Evolutionary conservation across 2,113 vertebrate genomes (phyloP).

Genomic region (Neotragus moschatus): DNA sequence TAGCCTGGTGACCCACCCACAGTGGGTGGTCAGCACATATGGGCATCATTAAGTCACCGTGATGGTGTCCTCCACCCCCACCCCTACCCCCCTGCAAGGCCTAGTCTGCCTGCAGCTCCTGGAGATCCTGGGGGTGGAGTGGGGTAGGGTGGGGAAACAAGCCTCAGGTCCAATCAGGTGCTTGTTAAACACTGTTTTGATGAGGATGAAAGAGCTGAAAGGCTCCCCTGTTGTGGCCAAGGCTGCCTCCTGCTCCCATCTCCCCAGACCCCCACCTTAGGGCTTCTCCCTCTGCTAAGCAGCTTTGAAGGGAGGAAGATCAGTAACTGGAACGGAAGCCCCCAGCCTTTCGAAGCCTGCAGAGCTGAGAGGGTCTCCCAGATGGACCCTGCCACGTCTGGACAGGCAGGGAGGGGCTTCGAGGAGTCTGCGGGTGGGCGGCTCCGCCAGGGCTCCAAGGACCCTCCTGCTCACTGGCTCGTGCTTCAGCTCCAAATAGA

Average conservation of each 20-base stretch:
- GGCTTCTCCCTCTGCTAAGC: slow-evolving; percentile 59
- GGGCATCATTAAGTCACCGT: not conserved
- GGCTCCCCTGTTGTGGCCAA: slow-evolving; percentile 26
- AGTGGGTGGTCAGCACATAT: not conserved
- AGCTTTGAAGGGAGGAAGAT: slow-evolving; percentile 54
- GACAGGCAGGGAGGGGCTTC: not conserved
- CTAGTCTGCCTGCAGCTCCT: not conserved
- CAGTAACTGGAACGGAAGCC: slow-evolving; percentile 52
- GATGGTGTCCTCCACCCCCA: not conserved
- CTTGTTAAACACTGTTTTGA: not conserved
- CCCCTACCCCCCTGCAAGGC: not conserved
- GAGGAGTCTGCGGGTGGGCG: not conserved
- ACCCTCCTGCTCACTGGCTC: not conserved
- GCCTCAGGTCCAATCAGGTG: not conserved
- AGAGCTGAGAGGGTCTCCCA: not conserved
- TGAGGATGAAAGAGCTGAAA: not conserved
- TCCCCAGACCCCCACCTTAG: not conserved
- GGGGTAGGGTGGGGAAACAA: not conserved
- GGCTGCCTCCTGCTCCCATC: not conserved
- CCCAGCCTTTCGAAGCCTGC: slow-evolving; percentile 46
- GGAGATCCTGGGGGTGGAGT: not conserved
- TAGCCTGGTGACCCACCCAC: not conserved
- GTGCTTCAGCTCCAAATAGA: slow-evolving; percentile 42
- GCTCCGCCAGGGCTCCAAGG: not conserved
- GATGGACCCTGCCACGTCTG: not conserved